Conservation (phyloP, 2,888 invertebrate species). For the Drosophila yooni region DNA sequence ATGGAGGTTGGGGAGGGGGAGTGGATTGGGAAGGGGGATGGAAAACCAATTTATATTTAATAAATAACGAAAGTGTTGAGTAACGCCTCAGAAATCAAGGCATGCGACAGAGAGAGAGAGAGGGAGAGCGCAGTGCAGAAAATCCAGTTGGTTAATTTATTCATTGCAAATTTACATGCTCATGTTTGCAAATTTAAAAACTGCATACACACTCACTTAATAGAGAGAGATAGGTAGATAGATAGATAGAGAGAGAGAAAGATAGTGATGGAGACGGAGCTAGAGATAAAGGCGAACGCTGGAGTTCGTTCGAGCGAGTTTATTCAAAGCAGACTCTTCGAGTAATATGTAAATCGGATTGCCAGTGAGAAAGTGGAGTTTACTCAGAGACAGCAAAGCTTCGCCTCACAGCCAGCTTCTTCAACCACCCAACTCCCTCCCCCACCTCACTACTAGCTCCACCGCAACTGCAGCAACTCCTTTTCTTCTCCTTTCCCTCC, state of each 20-base stretch:
- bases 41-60: conserved; percentile 69
- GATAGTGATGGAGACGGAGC: neutral
- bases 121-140: conserved; percentile 26
- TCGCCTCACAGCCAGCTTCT: conserved; percentile 14
- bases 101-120: neutral
- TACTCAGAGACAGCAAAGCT: conserved; percentile 58
- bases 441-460: neutral
- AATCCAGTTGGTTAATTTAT: conserved; percentile 69
- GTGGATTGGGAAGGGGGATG: neutral
- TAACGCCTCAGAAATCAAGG: conserved; percentile 21
- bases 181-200: conserved; percentile 80
- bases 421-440: conserved; percentile 19
- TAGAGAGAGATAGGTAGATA: conserved; percentile 13
- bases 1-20: neutral
- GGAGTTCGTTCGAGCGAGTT: conserved; percentile 55
- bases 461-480: neutral
- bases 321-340: conserved; percentile 79
- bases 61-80: conserved; percentile 79
- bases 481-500: neutral
- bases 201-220: conserved; percentile 45
- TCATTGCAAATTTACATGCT: conserved; percentile 80
- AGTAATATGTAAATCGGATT: conserved; percentile 79
- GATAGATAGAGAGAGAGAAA: neutral
- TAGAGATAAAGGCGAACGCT: conserved; percentile 42
- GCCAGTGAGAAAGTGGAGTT: conserved; percentile 67